Evolutionary conservation across 37 sponge, comb jelly and placozoan species (phyloP).

Genomic region (Amphimedon queenslandica): DNA sequence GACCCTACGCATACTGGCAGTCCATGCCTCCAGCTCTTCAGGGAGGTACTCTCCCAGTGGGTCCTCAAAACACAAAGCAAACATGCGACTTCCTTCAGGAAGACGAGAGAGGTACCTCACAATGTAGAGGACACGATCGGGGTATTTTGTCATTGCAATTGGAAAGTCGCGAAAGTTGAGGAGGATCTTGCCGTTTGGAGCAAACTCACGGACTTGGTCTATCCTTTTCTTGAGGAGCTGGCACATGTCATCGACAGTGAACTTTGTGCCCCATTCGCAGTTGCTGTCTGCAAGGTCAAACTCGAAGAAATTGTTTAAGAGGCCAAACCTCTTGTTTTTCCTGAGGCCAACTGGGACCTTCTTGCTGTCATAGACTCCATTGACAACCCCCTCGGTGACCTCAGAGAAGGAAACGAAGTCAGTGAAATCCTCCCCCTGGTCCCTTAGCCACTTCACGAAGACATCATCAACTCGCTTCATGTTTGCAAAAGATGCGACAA

Average conservation of each 20-base stretch:
- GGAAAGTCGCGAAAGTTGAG: constrained; percentile 80
- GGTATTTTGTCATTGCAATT: constrained; percentile 44
- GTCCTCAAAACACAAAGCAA: constrained; percentile 73
- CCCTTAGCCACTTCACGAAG: constrained; percentile 53
- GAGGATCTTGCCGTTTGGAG: constrained; percentile 39
- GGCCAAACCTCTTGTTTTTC: constrained; percentile 68
- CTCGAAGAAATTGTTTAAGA: constrained; percentile 68
- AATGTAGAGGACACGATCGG: constrained; percentile 55
- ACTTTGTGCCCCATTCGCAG: constrained; percentile 51
- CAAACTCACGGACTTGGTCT: constrained; percentile 43
- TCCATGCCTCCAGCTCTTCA: constrained; percentile 79
- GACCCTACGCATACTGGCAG: constrained; percentile 40
- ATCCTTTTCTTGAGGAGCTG: constrained; percentile 51
- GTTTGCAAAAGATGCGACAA: constrained; percentile 78
- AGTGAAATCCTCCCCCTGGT: constrained; percentile 49
- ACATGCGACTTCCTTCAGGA: constrained; percentile 43
- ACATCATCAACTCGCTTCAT: constrained; percentile 75
- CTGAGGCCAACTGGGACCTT: constrained; percentile 43
- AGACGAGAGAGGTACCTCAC: constrained; percentile 51
- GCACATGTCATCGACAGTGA: constrained; percentile 56
- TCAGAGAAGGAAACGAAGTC: constrained; percentile 71
- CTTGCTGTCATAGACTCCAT: constrained; percentile 51
- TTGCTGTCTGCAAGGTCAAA: constrained; percentile 40
- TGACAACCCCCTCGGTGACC: constrained; percentile 31
- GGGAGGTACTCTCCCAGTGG: constrained; percentile 70